A percentile compares a stretch with the other conserved stretches of the same genome.
These are phyloP conservation scores for Yponomeuta evonymella DNA, from an alignment of 2,888 invertebrate genomes.

Conservation along the genomic window DNA sequence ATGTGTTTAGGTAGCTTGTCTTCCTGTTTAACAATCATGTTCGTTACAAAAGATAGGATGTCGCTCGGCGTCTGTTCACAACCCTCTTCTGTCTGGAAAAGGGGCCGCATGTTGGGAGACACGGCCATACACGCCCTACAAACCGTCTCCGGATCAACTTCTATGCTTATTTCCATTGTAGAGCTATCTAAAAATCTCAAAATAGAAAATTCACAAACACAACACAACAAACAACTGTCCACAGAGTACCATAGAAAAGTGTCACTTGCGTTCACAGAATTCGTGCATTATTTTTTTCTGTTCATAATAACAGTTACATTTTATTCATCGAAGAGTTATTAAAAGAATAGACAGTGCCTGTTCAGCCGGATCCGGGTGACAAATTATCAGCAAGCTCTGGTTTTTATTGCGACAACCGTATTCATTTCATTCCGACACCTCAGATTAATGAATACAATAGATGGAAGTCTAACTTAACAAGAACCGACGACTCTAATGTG, in stretches of 20 bases:
- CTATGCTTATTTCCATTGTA: slow-evolving; percentile 33
- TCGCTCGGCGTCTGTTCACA: slow-evolving; percentile 38
- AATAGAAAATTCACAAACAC: background rate
- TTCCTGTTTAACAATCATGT: slow-evolving; percentile 41
- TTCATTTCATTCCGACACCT: too few species aligned
- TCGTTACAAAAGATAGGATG: slow-evolving; percentile 43
- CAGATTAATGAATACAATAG: too few species aligned
- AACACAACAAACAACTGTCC: background rate
- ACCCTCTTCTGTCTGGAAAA: slow-evolving; percentile 40
- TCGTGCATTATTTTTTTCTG: too few species aligned
- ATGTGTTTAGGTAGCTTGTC: slow-evolving; percentile 54
- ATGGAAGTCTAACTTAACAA: too few species aligned
- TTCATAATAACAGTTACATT: too few species aligned
- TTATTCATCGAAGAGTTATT: too few species aligned
- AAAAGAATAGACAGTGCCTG: too few species aligned
- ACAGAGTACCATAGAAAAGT: background rate
- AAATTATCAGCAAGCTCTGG: too few species aligned
- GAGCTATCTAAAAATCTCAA: background rate
- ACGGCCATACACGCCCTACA: slow-evolving; percentile 52
- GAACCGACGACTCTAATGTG: too few species aligned
- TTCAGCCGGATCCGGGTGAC: too few species aligned
- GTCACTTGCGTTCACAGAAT: background rate
- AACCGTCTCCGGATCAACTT: slow-evolving; percentile 31
- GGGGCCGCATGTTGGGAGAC: slow-evolving; percentile 39
- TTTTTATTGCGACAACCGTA: too few species aligned